Conservation (phyloP, 1,140 invertebrate genomes). For the Tyrophagus putrescentiae region DNA sequence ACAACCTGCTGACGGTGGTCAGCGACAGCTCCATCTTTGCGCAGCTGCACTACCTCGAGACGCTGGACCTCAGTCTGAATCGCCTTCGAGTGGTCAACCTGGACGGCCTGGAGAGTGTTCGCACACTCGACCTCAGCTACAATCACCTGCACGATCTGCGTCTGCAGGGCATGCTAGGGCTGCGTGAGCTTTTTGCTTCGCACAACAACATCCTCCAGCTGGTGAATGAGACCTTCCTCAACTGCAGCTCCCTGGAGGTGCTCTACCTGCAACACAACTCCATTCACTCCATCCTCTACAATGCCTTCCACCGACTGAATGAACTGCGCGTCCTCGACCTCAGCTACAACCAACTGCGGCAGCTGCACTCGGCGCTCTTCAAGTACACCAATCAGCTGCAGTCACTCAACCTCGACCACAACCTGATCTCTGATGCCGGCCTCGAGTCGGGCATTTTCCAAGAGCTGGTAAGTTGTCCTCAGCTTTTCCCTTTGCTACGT, state of each 20-base stretch:
- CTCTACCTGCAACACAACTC: conserved; percentile 76
- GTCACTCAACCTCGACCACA: conserved; percentile 74
- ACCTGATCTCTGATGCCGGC: conserved; percentile 53
- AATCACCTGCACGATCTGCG: conserved; percentile 70
- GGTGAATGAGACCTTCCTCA: conserved; percentile 58
- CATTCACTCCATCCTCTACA: conserved; percentile 53
- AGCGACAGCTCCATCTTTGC: conserved; percentile 54
- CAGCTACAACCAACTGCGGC: conserved; percentile 65
- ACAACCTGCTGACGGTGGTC: conserved; percentile 60
- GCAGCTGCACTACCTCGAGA: conserved; percentile 54
- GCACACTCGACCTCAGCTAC: conserved; percentile 66
- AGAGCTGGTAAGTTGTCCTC: conserved; percentile 44
- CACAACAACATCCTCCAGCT: conserved; percentile 79
- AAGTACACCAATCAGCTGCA: conserved; percentile 53
- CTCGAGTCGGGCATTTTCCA: conserved; percentile 62
- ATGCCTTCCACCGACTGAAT: conserved; percentile 50
- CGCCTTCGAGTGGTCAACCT: conserved; percentile 51
- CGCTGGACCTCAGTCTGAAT: conserved; percentile 70
- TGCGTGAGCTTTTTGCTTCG: conserved; percentile 65
- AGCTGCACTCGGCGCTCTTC: conserved; percentile 55
- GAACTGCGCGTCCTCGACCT: conserved; percentile 67
- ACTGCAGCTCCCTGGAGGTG: conserved; percentile 55
- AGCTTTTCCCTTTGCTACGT: too few species aligned
- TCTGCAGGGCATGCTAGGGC: conserved; percentile 56
- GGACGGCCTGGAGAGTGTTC: conserved; percentile 51